Evolutionary conservation across 2,113 vertebrate genomes (phyloP), one percentile per base, ranked within the genome.

Genomic region (Merops nubicus): DNA sequence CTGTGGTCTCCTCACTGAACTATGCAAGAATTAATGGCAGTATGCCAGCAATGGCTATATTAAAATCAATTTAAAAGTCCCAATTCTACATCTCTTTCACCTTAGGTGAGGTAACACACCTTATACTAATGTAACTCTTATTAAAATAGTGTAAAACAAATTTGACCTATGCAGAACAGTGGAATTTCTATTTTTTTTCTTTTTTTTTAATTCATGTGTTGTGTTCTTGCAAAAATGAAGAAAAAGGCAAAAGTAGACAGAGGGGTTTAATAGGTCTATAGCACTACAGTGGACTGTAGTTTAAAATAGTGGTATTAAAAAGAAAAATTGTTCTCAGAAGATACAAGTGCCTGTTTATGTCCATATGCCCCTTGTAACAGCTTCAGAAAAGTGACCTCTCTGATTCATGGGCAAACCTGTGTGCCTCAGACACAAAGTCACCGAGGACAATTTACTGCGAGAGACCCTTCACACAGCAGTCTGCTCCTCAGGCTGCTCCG

Each of bases 51-150:
- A 67, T 68, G 91, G 89, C 92, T 96, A n/a, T 79, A 97, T 97
- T 96, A 95, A 94, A 97, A 96, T 96, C 91, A 91, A 96, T 96
- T 94, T 91, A 5, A 80, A 96, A 53, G 45, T 93, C 96, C 82
- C 93, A 89, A 8, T 87, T 87, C 93, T 40, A 5, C 7, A 6
- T 63, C 88, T 93, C 75, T 90, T 91, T 97, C 93, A 96, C 92
- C 93, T 94, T 65, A 89, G 89, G 69, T 80, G 70, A 95, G 67
- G 70, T 87, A 96, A 62, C 82, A 80, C 51, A 91, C 79, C 57
- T 94, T 91, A 63, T 38, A 85, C 56, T 93, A 63, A 91, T 81
- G 82, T 82, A 93, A 79, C 56, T 83, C 57, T 82, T 84, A 68
- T 51, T 84, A 89, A 89, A 83, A 80, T 85, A 59, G 20, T 87